Evolutionary conservation across 2,888 invertebrate species (phyloP), one percentile per base, ranked within the genome.

Genomic region (Brenthis daphne): DNA sequence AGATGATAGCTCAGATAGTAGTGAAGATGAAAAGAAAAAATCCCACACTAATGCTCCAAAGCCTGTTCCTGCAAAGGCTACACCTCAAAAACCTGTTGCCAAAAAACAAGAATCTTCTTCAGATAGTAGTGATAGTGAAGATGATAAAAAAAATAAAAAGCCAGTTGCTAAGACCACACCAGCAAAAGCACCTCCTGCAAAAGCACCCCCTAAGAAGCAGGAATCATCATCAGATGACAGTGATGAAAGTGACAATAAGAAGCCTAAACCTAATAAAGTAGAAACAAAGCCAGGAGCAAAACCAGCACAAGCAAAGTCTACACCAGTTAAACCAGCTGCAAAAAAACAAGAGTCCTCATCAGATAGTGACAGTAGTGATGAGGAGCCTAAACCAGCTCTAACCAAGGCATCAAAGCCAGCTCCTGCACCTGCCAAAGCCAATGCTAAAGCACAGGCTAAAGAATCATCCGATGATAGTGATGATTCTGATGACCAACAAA

Each of bases 211-310:
- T 33, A 72, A 70, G 6, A 73, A 73, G 54, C 60, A 70, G 37
- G 70, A 72, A 53, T 73, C 73, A 37, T 85, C 87, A 29, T 86
- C 87, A 61, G 79, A 80, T 51, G 87, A 87, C 43, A 82, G 80
- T 70, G 85, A 85, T 67, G 87, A 88, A n/a, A 85, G 85, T 79
- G 88, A 87, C 65, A 88, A 89, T 67, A 85, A 85, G 54, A 75
- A 78, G 74, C 55, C 73, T 60, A 68, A 65, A 48, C 53, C 20
- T 29, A 71, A 68, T 53, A 29, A 57, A 53, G 14, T 72, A 4
- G 60, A 78, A 76, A 43, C 58, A 11, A 67, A 72, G 4, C 67
- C 50, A n/a, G 65, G 56, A 20, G 51, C 37, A 53, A 70, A 67
- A 55, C 14, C 58, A 48, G 55, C 77, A 71, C 65, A 60, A 53